A percentile compares a stretch with the other conserved stretches of the same genome.
phyloP scores from a whole-genome alignment of 2,888 invertebrate genomes.

The Coleophora deauratella region DNA sequence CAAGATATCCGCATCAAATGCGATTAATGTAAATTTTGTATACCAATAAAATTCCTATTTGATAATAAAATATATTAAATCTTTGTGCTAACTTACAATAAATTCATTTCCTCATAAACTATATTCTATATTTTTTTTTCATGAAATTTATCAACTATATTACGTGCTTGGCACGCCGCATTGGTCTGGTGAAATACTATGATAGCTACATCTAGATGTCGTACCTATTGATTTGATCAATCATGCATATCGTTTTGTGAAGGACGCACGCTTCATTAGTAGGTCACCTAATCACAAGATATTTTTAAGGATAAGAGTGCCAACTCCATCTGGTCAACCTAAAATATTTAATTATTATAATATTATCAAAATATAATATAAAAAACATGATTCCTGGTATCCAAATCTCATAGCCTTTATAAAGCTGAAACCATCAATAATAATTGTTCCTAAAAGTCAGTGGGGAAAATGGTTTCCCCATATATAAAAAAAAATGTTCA shows the following conservation, averaged over 20 bases:
- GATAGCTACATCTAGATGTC: conserved; percentile 16
- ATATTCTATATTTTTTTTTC: conserved; percentile 56
- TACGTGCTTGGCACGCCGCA: conserved; percentile 64
- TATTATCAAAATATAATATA: conserved; percentile 40
- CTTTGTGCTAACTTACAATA: conserved; percentile 75
- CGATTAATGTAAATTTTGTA: conserved; percentile 63
- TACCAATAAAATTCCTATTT: conserved; percentile 70
- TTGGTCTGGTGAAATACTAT: conserved; percentile 60
- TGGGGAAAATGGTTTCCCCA: too few species aligned
- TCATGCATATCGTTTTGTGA: too few species aligned
- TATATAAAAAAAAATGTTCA: too few species aligned
- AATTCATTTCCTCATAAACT: conserved; percentile 70
- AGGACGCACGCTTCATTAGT: conserved; percentile 7
- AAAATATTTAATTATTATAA: conserved; percentile 21
- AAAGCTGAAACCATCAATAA: background rate
- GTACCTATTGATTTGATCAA: too few species aligned
- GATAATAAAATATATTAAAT: conserved; percentile 75
- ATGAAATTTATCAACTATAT: conserved; percentile 54
- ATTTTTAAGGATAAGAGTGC: too few species aligned
- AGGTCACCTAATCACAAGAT: conserved; percentile 25
- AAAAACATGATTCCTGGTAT: background rate
- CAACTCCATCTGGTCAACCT: too few species aligned
- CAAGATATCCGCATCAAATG: conserved; percentile 54
- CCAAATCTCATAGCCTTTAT: background rate
- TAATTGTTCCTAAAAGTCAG: background rate